Evolutionary conservation across 2,888 invertebrate species (phyloP).

Genomic region (Scaptomyza flava): DNA sequence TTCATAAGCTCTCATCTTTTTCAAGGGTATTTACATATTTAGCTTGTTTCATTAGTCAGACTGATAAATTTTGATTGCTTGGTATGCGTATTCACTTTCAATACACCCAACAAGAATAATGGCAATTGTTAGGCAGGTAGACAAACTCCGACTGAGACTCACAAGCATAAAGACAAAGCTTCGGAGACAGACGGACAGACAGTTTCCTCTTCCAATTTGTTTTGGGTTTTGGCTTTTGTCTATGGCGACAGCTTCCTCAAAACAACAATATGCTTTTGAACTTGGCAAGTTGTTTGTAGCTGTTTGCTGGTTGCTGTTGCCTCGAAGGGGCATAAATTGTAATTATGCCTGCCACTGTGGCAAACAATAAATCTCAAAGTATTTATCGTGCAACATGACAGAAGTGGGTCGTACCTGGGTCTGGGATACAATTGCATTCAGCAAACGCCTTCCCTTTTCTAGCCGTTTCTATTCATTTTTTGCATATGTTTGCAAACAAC

Average conservation of each 20-base stretch:
- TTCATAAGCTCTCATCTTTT: not conserved
- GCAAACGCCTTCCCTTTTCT: slow-evolving; percentile 26
- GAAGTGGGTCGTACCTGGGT: slow-evolving; percentile 70
- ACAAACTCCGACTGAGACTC: slow-evolving; percentile 43
- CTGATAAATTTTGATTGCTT: slow-evolving; percentile 7
- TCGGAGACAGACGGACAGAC: slow-evolving; percentile 38
- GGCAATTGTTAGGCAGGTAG: slow-evolving; percentile 69
- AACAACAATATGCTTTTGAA: slow-evolving; percentile 65
- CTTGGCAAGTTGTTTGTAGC: slow-evolving; percentile 55
- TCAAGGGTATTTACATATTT: slow-evolving; percentile 28
- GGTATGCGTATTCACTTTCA: slow-evolving; percentile 55
- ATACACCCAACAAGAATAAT: slow-evolving; percentile 70
- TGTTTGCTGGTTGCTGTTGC: slow-evolving; percentile 29
- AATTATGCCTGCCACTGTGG: slow-evolving; percentile 76
- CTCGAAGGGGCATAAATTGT: slow-evolving; percentile 73
- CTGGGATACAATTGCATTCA: slow-evolving; percentile 47
- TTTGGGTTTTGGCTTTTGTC: slow-evolving; percentile 62
- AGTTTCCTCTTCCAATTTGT: slow-evolving; percentile 73
- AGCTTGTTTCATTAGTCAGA: not conserved
- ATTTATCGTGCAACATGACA: slow-evolving; percentile 78
- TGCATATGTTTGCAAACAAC: slow-evolving; percentile 32
- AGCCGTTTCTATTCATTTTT: slow-evolving; percentile 5
- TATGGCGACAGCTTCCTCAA: slow-evolving; percentile 76
- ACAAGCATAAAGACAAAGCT: slow-evolving; percentile 7
- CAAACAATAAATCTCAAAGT: slow-evolving; percentile 75